A percentile compares a stretch with the other conserved stretches of the same genome.
These are phyloP conservation scores for Numida meleagris DNA, from an alignment of 2,113 vertebrate genomes.

Conservation along the genomic window DNA sequence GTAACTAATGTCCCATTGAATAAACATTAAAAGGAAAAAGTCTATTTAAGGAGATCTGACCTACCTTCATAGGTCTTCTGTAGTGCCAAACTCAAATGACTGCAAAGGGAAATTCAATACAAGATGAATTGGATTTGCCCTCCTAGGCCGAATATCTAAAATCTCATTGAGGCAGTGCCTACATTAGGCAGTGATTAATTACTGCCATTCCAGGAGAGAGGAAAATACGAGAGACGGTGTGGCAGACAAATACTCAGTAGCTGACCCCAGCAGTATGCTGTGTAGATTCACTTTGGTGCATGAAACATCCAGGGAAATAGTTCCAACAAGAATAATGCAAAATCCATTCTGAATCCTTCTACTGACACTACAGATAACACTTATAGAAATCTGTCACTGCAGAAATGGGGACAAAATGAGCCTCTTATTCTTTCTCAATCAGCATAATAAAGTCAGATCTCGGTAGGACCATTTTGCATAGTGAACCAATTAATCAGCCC, in stretches of 20 bases:
- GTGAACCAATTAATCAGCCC: constrained; percentile 46
- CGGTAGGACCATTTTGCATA: constrained; percentile 25
- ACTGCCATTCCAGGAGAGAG: background rate
- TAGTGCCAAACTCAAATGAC: background rate
- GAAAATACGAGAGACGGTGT: background rate
- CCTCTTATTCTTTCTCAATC: constrained; percentile 6
- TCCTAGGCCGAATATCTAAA: background rate
- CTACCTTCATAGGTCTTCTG: background rate
- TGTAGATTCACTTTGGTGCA: background rate
- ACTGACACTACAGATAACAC: background rate
- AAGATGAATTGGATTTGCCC: background rate
- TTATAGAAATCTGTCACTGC: constrained; percentile 13
- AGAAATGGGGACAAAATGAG: constrained; percentile 8
- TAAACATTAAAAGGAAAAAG: background rate
- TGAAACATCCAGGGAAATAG: constrained; percentile 1
- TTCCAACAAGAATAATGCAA: constrained; percentile 31
- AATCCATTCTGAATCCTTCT: background rate
- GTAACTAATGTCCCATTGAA: background rate
- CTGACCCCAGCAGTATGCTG: background rate
- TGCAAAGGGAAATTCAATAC: background rate
- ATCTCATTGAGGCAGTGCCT: background rate
- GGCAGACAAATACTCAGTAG: background rate
- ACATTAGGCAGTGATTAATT: background rate
- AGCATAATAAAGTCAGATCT: constrained; percentile 8
- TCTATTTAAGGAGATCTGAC: background rate